A percentile compares a stretch with the other conserved stretches of the same genome.
Evolutionary conservation across 2,888 invertebrate genomes (phyloP).

Genomic region (Electrophaes corylata): DNA sequence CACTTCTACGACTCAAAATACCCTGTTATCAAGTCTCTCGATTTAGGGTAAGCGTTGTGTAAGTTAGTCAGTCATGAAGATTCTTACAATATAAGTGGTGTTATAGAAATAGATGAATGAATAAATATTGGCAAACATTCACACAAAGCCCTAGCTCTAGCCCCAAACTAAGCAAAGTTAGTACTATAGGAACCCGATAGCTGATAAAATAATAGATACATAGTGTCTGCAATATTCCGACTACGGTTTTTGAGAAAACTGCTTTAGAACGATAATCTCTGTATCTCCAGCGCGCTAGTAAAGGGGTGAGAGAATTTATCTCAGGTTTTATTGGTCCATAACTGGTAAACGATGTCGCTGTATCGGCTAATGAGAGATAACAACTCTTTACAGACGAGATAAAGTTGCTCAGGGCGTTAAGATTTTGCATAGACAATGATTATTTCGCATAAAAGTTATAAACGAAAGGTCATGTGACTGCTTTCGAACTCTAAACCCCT

Average conservation of each 20-base stretch:
- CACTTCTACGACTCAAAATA: too few relatives aligned
- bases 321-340: conserved; percentile 58
- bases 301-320: conserved; percentile 52
- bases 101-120: too few relatives aligned
- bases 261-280: conserved; percentile 15
- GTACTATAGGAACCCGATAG: too few relatives aligned
- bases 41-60: too few relatives aligned
- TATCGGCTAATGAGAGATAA: conserved; percentile 67
- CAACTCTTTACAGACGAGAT: conserved; percentile 40
- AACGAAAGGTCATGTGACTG: neutral
- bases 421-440: neutral
- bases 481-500: neutral
- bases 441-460: neutral
- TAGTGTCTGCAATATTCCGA: neutral
- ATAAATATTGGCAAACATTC: too few relatives aligned
- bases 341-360: conserved; percentile 54
- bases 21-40: too few relatives aligned
- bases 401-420: conserved; percentile 23
- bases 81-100: too few relatives aligned
- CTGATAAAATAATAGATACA: too few relatives aligned
- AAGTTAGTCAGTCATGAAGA: too few relatives aligned
- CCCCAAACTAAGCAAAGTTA: too few relatives aligned
- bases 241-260: neutral
- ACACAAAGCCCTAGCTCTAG: too few relatives aligned
- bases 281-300: conserved; percentile 17